Percentiles rank a stretch among this genome's conserved stretches.
Evolutionary conservation across 2,888 invertebrate genomes (phyloP).

Genomic region (Euplagia quadripunctaria): DNA sequence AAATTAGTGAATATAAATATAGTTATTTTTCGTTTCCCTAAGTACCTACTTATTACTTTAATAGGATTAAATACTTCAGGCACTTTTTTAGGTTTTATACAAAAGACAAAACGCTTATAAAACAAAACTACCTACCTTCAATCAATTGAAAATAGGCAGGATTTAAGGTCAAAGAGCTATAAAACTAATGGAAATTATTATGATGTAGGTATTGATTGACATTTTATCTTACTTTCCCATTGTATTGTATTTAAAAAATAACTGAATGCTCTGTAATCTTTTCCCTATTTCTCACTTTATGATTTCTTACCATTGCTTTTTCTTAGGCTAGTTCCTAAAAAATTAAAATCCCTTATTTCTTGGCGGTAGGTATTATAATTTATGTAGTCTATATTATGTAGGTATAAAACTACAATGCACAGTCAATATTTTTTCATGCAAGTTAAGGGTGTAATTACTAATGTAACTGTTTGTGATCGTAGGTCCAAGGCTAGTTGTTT

Average conservation of each 20-base stretch:
- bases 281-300: neutral
- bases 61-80: neutral
- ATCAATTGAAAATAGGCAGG: neutral
- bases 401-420: too few species aligned
- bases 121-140: neutral
- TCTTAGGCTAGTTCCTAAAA: too few species aligned
- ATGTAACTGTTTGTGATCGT: neutral
- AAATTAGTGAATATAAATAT: neutral
- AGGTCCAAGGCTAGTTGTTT: neutral
- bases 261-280: too few species aligned
- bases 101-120: neutral
- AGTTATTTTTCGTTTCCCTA: neutral
- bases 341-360: too few species aligned
- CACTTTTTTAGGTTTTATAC: neutral
- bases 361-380: too few species aligned
- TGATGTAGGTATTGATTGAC: too few species aligned
- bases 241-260: too few species aligned
- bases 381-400: too few species aligned
- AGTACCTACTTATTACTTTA: neutral
- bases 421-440: neutral
- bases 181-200: neutral
- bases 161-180: neutral
- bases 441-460: neutral
- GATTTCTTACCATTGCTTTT: too few species aligned
- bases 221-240: neutral